Conservation (phyloP, 2,797 vertebrate species). For the Paedocypris micromegethes region DNA sequence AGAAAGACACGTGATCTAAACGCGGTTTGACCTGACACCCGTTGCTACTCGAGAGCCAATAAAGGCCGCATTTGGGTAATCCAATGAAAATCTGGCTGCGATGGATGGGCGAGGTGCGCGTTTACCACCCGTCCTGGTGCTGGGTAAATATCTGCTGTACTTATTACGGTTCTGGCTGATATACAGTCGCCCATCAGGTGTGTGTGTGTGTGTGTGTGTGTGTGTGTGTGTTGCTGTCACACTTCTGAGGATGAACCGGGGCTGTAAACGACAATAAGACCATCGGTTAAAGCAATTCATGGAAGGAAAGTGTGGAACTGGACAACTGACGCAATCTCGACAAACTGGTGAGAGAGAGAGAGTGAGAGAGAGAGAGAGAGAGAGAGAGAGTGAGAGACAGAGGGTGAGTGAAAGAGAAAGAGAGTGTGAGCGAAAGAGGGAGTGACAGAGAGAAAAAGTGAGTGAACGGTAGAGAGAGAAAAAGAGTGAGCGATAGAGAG, state of each 20-base stretch:
- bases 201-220: conserved; percentile 41
- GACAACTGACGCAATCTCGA: too few species aligned
- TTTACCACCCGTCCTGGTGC: conserved; percentile 33
- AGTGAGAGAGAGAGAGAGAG: too few species aligned
- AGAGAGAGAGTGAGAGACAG: too few species aligned
- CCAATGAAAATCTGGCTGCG: conserved; percentile 20
- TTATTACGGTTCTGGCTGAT: conserved; percentile 46
- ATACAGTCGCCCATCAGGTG: conserved; percentile 39
- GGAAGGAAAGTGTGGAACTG: too few species aligned
- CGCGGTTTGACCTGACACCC: conserved; percentile 20
- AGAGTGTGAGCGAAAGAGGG: too few species aligned
- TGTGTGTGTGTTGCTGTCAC: conserved; percentile 44
- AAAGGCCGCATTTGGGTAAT: conserved; percentile 18
- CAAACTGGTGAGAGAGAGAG: too few species aligned
- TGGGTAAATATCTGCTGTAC: conserved; percentile 35
- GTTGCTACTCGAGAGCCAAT: conserved; percentile 22
- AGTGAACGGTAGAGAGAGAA: background rate
- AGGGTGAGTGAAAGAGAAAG: too few species aligned
- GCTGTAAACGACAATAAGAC: conserved; percentile 47
- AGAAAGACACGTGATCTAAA: conserved; percentile 2
- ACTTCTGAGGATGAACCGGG: conserved; percentile 42
- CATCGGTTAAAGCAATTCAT: conserved; percentile 40
- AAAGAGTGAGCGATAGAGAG: conserved; percentile 1
- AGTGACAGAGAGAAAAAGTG: background rate
- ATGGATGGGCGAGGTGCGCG: conserved; percentile 26